phyloP scores from a whole-genome alignment of 2,113 vertebrate species.

The Tursiops truncatus region DNA sequence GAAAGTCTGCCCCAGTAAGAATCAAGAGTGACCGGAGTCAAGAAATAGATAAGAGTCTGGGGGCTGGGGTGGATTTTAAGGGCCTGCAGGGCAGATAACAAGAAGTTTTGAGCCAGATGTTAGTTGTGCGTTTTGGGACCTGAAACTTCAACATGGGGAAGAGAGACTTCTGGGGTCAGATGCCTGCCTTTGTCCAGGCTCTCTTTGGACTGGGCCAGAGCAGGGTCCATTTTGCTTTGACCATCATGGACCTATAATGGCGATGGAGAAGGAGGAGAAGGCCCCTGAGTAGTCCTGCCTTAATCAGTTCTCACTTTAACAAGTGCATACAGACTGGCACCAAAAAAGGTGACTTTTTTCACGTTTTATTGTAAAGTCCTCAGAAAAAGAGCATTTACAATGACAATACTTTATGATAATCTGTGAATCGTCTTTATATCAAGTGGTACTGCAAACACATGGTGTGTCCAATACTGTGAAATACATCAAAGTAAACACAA shows the following conservation, averaged over 20 bases:
- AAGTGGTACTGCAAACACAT: conserved; percentile 50
- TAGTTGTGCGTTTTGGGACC: background rate
- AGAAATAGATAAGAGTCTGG: background rate
- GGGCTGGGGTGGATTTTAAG: background rate
- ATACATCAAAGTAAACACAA: conserved; percentile 57
- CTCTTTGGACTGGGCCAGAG: background rate
- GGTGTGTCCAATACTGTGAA: background rate
- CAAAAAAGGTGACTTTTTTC: conserved; percentile 16
- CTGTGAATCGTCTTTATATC: background rate
- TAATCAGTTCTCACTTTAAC: background rate
- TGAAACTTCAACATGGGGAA: background rate
- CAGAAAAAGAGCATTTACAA: conserved; percentile 77
- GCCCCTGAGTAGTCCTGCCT: rapidly evolving
- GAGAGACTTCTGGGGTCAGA: background rate
- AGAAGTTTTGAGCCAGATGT: background rate
- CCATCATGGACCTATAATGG: background rate
- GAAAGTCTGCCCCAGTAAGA: background rate
- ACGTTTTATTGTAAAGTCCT: conserved; percentile 81
- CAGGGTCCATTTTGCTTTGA: background rate
- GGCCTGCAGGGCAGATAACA: background rate
- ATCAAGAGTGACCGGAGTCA: background rate
- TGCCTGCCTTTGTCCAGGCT: background rate
- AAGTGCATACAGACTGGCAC: background rate
- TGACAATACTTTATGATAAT: conserved; percentile 56
- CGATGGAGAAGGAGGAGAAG: rapidly evolving